Percentiles rank a stretch among this genome's conserved stretches.
Evolutionary conservation across 2,797 vertebrate species (phyloP).

Genomic region (Amazona finschi): DNA sequence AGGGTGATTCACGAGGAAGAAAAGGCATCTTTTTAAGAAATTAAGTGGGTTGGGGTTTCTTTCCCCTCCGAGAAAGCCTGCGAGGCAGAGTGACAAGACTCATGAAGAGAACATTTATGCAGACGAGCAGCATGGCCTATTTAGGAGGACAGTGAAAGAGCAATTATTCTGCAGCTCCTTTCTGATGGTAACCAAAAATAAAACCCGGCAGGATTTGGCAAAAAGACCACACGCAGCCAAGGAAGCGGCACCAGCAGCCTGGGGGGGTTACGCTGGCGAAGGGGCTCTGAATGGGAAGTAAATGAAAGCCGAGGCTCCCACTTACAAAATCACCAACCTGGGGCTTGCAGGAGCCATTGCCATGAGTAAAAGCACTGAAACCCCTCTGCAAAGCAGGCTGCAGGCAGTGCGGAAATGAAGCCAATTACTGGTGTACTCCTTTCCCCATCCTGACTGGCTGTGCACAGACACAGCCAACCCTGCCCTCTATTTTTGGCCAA

Average conservation of each 20-base stretch:
- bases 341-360: not conserved
- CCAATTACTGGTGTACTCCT: not conserved
- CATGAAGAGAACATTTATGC: conserved; percentile 36
- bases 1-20: not conserved
- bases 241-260: not conserved
- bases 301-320: not conserved
- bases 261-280: not conserved
- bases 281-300: not conserved
- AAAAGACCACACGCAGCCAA: conserved; percentile 37
- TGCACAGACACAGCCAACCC: not conserved
- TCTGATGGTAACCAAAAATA: conserved; percentile 31
- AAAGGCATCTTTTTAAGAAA: conserved; percentile 14
- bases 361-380: not conserved
- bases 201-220: not conserved
- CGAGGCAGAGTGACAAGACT: not conserved
- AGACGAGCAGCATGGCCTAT: conserved; percentile 8
- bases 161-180: conserved; percentile 33
- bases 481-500: not conserved
- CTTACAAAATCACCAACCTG: not conserved
- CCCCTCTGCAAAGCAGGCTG: not conserved
- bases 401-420: not conserved
- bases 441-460: not conserved
- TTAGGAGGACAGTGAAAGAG: conserved; percentile 46
- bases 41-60: not conserved
- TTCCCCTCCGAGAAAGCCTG: not conserved